A percentile compares a stretch with the other conserved stretches of the same genome.
These are phyloP conservation scores for Anguilla megastoma DNA, from an alignment of 2,797 vertebrate genomes.

Conservation along the genomic window DNA sequence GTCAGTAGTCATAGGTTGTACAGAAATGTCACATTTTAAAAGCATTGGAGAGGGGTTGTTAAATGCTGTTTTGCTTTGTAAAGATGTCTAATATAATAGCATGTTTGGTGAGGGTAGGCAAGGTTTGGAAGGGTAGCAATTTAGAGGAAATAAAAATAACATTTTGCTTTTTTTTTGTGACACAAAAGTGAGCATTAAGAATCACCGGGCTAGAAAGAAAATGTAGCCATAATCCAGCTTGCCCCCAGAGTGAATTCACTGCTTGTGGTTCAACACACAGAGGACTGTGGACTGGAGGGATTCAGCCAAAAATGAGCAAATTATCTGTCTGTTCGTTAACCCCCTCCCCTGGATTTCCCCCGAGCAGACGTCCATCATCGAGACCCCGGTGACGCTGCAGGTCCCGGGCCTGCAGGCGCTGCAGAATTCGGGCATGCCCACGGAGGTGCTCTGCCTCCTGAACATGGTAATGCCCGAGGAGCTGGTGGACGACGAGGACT, in stretches of 20 bases:
- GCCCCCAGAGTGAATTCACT: no score
- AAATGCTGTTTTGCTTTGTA: not conserved
- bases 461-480: conserved; percentile 80
- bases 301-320: not conserved
- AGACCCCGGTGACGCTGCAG: conserved; percentile 72
- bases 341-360: not conserved
- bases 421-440: conserved; percentile 68
- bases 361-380: conserved; percentile 64
- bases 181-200: not conserved
- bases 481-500: conserved; percentile 76
- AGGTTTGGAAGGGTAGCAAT: not conserved
- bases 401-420: conserved; percentile 72
- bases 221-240: not conserved
- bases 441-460: conserved; percentile 75
- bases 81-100: not conserved
- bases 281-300: not conserved
- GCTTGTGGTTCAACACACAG: not conserved
- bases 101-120: not conserved
- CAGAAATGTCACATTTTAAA: not conserved
- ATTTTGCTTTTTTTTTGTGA: not conserved
- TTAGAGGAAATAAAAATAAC: not conserved
- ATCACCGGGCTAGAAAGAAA: not conserved
- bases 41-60: not conserved
- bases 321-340: not conserved
- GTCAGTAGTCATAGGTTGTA: not conserved